A percentile compares a stretch with the other conserved stretches of the same genome.
Conservation (phyloP, 2,113 vertebrate species). For the Microcebus tavaratra region DNA sequence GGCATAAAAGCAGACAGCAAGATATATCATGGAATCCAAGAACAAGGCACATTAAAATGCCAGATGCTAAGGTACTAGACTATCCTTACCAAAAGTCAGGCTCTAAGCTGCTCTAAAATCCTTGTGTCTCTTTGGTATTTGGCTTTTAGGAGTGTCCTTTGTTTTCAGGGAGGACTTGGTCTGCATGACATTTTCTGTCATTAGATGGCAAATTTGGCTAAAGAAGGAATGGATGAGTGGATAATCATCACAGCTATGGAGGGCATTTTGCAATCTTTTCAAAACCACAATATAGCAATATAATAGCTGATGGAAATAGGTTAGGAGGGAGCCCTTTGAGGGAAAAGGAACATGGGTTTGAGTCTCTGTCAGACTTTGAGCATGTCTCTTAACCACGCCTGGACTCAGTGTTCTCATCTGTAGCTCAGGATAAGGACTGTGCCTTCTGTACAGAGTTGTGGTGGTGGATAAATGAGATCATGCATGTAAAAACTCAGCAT, state of each 20-base stretch:
- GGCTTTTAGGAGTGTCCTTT: conserved; percentile 36
- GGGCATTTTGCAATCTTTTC: not conserved
- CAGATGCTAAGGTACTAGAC: not conserved
- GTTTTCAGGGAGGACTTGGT: not conserved
- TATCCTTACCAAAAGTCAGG: not conserved
- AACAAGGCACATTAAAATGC: conserved; percentile 33
- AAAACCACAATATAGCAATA: not conserved
- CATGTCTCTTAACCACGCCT: not conserved
- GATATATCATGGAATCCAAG: conserved; percentile 49
- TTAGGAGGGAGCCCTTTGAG: not conserved
- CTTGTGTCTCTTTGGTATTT: not conserved
- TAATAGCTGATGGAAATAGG: not conserved
- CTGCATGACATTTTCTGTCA: conserved; percentile 3
- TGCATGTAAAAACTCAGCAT: not conserved
- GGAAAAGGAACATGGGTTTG: not conserved
- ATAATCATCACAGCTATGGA: not conserved
- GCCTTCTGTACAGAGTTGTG: not conserved
- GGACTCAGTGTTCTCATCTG: not conserved
- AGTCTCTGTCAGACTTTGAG: not conserved
- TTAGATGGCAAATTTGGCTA: not conserved
- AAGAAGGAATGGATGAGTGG: not conserved
- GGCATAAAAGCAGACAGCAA: conserved; percentile 67
- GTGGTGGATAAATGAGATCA: not conserved
- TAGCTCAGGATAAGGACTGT: not conserved
- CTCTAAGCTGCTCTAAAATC: not conserved